Base-by-base conservation (phyloP, 1,140 invertebrate genomes). In the Paraescarpia echinospica region DNA sequence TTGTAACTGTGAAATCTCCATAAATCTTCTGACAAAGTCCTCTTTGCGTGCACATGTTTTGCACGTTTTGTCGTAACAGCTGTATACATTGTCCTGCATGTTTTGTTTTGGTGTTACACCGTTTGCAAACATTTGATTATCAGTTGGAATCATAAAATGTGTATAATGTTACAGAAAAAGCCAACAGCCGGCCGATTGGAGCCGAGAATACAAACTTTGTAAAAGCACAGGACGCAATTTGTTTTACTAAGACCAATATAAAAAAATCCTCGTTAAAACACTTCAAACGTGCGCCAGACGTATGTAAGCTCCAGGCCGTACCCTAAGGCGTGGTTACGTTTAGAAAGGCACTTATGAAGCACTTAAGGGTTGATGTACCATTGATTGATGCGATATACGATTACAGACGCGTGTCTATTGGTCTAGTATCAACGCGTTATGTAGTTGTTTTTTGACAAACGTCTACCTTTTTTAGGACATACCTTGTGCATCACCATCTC, bases 261-360 rank as follows among this genome's bases (percentile, higher is more conserved):
- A 77, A 77, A 77, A 77, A 77, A 18, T 31, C 18, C 12, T 77
- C 59, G 59, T 77, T 77, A 77, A 77, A 77, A 77, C 59, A 77
- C 59, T 77, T 77, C 59, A 77, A 77, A 77, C 59, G 27, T 77
- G 59, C 59, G 12, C 59, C 59, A 77, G 59, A 31, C 59, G 48
- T 51, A 51, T 77, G 59, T 77, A 77, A 77, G 59, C 22, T 31
- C 12, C 59, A 18, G 27, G 4, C 2, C 22, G 1, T 18, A 77
- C 59, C 59, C 59, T 27, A 27, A 77, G 59, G 59, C 59, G 59
- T 77, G 59, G 59, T 31, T 77, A 77, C 27, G 59, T 77, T 77
- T 77, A 77, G 59, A 77, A 77, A 77, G 59, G 59, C 59, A 77
- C 59, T 77, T 77, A 77, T 77, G 59, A 77, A 77, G 59, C 59